Evolutionary conservation across 1,140 invertebrate species (phyloP), one percentile per base, ranked within the genome.

Genomic region (Holotrichia oblita): DNA sequence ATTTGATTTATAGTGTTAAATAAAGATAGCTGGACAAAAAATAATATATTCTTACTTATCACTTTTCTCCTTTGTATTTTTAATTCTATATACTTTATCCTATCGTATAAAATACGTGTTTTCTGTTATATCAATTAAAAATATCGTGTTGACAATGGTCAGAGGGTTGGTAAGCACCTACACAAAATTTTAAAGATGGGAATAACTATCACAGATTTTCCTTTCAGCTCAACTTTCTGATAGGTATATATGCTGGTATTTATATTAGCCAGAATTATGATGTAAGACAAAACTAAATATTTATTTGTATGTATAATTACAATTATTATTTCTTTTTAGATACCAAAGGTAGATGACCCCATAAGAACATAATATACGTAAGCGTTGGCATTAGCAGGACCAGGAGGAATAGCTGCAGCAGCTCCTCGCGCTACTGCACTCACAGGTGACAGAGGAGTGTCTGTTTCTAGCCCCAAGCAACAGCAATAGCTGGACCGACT

Each of bases 261-360:
- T 96, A 95, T 84, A 83, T 95, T 78, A 90, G 90, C 78, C 94
- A 96, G 89, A 95, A 95, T 87, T 95, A 95, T 89, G 89, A 95
- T 89, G 94, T 95, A 90, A 87, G 85, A 82, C 41, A 77, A 41
- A 40, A 79, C 27, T 34, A 1, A 34, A 4, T 34, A 34, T 34
- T 34, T 34, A 2, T 34, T 34, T 1, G 27, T 34, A 34, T 34
- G 1, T 2, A 34, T 34, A 34, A 4, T 1, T 34, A 34, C 27
- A 34, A 34, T 34, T 77, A 74, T n/a, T 80, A 73, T 78, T 81
- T 83, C 78, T 80, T 90, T 89, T 79, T 85, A 96, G 94, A 89
- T 96, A 79, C 94, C 94, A 12, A 91, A 92, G 86, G 93, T 96
- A 0, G 94, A 96, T 86, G 93, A 96, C 95, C 95, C 2, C n/a